Percentiles rank a stretch among this genome's conserved stretches.
Evolutionary conservation across 2,888 invertebrate genomes (phyloP).

Genomic region (Oscheius sp.): DNA sequence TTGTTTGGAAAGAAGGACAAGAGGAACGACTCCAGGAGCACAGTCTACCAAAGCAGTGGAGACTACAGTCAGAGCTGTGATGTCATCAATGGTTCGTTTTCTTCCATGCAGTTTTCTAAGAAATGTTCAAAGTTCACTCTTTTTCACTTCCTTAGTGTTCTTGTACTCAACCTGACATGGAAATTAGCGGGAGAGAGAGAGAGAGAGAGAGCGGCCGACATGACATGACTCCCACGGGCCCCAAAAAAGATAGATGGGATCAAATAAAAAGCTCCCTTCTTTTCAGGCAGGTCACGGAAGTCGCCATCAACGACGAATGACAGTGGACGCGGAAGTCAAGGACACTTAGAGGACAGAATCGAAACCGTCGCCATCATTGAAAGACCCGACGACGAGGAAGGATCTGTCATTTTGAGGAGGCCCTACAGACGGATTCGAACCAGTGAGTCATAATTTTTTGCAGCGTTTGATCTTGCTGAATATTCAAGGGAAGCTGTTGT

Average conservation of each 20-base stretch:
- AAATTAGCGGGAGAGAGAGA: too few relatives aligned
- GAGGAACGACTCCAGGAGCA: constrained; percentile 29
- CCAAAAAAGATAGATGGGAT: not conserved
- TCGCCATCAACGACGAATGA: constrained; percentile 66
- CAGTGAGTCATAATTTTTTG: constrained; percentile 5
- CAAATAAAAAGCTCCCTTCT: not conserved
- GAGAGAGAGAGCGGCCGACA: too few relatives aligned
- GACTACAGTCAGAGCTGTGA: constrained; percentile 58
- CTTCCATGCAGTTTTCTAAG: not conserved
- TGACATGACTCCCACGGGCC: too few relatives aligned
- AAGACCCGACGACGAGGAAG: constrained; percentile 40
- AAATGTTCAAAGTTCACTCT: not conserved
- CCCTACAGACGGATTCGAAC: constrained; percentile 33
- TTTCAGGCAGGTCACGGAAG: constrained; percentile 60
- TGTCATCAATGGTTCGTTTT: constrained; percentile 48
- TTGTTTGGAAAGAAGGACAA: constrained; percentile 54
- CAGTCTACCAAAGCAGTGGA: constrained; percentile 47
- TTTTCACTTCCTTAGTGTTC: too few relatives aligned
- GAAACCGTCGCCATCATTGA: constrained; percentile 52
- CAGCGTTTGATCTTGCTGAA: too few relatives aligned
- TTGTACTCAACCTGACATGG: too few relatives aligned
- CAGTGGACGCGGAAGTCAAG: constrained; percentile 58
- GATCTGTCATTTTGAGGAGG: not conserved
- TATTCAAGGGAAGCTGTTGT: too few relatives aligned
- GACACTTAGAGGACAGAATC: constrained; percentile 60